Percentiles rank a stretch among this genome's conserved stretches.
phyloP scores from a whole-genome alignment of 1,140 invertebrate genomes.

The Brachionus plicatilis region DNA sequence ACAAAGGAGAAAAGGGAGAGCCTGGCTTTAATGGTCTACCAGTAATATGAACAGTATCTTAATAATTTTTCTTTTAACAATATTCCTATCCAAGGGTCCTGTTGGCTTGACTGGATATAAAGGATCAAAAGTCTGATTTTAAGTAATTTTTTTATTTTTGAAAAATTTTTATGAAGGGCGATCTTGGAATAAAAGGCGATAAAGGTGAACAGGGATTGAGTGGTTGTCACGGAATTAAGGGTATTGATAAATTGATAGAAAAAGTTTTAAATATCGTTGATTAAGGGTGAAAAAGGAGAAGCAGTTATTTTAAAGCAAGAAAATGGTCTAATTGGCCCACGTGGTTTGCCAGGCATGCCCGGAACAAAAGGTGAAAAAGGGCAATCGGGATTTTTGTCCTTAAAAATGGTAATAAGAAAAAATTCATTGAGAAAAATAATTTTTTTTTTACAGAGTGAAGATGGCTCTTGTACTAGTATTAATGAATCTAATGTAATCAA shows the following conservation, averaged over 20 bases:
- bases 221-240: background rate
- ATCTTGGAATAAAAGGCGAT: background rate
- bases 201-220: background rate
- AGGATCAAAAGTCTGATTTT: background rate
- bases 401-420: too few relatives aligned
- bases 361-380: background rate
- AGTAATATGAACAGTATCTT: background rate
- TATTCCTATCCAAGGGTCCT: conserved; percentile 13
- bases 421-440: too few relatives aligned
- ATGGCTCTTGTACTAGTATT: too few relatives aligned
- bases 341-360: background rate
- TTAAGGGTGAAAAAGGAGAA: conserved; percentile 2
- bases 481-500: too few relatives aligned
- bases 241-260: background rate
- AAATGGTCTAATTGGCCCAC: background rate
- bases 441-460: too few relatives aligned
- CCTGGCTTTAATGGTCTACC: background rate
- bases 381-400: too few relatives aligned
- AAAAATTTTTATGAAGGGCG: background rate
- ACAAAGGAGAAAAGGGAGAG: conserved; percentile 17
- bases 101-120: conserved; percentile 20
- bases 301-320: background rate
- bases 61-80: background rate
- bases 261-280: background rate
- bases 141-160: background rate